These are phyloP conservation scores for Chlamydotis undulata DNA, from an alignment of 2,113 vertebrate species.

Conservation along the genomic window DNA sequence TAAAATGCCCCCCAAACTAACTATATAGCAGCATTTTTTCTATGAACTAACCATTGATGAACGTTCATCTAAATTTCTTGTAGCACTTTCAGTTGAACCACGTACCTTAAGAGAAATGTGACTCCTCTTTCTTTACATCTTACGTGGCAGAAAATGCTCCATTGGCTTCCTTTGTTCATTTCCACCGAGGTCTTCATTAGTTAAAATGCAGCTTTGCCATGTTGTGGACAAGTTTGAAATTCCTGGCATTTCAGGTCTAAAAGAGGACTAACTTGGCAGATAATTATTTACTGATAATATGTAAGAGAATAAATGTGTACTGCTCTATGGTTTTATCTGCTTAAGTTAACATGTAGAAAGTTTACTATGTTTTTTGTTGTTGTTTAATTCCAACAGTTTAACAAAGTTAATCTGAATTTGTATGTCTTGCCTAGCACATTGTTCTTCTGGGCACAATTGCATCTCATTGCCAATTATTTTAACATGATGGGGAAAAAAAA, in stretches of 20 bases:
- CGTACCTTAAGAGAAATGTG: background rate
- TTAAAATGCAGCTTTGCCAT: background rate
- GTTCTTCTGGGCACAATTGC: background rate
- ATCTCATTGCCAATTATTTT: background rate
- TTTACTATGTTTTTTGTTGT: background rate
- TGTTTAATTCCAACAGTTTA: background rate
- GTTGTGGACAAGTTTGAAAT: background rate
- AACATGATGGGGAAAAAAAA: background rate
- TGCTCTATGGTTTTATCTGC: background rate
- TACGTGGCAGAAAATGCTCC: background rate
- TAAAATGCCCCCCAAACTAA: background rate
- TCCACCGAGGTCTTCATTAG: background rate
- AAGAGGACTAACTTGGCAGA: background rate
- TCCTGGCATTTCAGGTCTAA: background rate
- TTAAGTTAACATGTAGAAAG: background rate
- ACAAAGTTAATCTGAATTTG: background rate
- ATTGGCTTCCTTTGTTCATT: background rate
- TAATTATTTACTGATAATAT: background rate
- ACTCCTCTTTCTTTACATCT: background rate
- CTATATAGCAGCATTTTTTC: background rate
- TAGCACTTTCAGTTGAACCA: background rate
- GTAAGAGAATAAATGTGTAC: background rate
- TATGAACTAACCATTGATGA: background rate
- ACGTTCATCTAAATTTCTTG: background rate
- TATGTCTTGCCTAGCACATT: background rate